Evolutionary conservation across 1,140 invertebrate genomes (phyloP).

Genomic region (Drosophila ogumai): DNA sequence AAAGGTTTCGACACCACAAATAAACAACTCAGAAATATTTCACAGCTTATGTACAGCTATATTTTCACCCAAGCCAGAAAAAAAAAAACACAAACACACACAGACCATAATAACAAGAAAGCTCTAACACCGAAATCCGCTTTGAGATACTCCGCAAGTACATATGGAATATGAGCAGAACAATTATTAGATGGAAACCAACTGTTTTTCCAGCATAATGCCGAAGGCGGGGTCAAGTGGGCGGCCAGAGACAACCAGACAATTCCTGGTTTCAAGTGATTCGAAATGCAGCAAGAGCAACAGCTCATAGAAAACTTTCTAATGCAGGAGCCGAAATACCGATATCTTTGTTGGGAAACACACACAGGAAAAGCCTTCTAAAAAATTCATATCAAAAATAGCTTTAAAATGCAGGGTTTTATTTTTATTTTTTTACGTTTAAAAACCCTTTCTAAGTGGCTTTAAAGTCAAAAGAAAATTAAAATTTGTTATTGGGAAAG

Average conservation of each 20-base stretch:
- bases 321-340: conserved; percentile 38
- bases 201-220: conserved; percentile 68
- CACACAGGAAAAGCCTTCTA: background rate
- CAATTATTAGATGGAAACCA: conserved; percentile 75
- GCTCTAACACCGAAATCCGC: conserved; percentile 69
- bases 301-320: conserved; percentile 41
- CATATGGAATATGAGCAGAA: conserved; percentile 61
- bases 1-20: conserved; percentile 27
- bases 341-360: conserved; percentile 13
- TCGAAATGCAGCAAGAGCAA: conserved; percentile 55
- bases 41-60: conserved; percentile 20
- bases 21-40: conserved; percentile 24
- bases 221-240: conserved; percentile 45
- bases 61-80: background rate
- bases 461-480: no score
- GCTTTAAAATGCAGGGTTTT: background rate
- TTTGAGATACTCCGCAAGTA: conserved; percentile 55
- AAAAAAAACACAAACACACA: background rate
- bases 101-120: conserved; percentile 26
- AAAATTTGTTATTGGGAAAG: no score
- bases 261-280: conserved; percentile 47
- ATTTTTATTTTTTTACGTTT: background rate
- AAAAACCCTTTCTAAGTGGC: no score
- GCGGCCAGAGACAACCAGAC: conserved; percentile 17
- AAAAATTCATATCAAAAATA: background rate